These are phyloP conservation scores for Argyresthia albistria DNA, from an alignment of 2,888 invertebrate species.

Conservation along the genomic window DNA sequence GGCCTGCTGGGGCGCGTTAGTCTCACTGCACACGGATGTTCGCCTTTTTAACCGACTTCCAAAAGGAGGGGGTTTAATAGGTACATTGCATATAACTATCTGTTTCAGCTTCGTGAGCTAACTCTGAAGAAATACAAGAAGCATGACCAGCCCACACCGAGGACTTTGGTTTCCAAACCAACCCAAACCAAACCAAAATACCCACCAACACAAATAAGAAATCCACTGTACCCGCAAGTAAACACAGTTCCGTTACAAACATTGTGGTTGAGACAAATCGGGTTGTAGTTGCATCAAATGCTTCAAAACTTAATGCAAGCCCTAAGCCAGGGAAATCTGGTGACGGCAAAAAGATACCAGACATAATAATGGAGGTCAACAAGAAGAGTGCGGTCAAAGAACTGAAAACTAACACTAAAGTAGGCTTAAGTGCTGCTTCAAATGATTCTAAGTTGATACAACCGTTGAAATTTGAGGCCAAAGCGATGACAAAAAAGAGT, in stretches of 20 bases:
- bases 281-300: neutral
- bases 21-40: too few relatives aligned
- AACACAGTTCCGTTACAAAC: neutral
- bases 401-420: neutral
- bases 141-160: conserved; percentile 2
- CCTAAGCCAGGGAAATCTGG: neutral
- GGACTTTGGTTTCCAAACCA: too few relatives aligned
- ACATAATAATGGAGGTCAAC: neutral
- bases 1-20: too few relatives aligned
- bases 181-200: too few relatives aligned
- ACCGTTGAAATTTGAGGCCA: too few relatives aligned
- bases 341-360: neutral
- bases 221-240: neutral
- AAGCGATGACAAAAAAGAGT: conserved; percentile 24
- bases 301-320: neutral
- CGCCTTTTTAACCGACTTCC: too few relatives aligned
- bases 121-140: conserved; percentile 48
- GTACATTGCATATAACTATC: too few relatives aligned
- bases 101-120: conserved; percentile 37
- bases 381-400: neutral
- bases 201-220: neutral
- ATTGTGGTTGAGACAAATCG: neutral
- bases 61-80: too few relatives aligned
- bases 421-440: neutral
- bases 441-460: neutral